Percentiles rank a stretch among this genome's conserved stretches.
Evolutionary conservation across 23 tunicate genomes (phyloP).

Genomic region (Pegea sp.): DNA sequence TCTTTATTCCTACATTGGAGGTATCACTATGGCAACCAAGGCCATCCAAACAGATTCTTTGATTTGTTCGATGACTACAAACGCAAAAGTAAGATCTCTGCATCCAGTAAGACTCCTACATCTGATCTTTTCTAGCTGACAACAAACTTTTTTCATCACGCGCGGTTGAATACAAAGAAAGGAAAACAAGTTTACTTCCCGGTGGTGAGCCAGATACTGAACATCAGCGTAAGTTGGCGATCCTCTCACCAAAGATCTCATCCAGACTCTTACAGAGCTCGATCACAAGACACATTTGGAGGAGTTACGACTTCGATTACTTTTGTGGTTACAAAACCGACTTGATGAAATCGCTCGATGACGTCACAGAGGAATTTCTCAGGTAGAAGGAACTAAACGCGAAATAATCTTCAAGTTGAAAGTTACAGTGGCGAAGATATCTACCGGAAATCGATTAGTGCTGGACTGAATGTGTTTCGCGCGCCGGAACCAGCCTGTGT

Average conservation of each 20-base stretch:
- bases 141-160: conserved; percentile 70
- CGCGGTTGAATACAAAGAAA: conserved; percentile 33
- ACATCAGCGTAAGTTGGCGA: conserved; percentile 18
- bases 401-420: too few species aligned
- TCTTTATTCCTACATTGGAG: conserved; percentile 13
- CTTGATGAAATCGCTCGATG: too few species aligned
- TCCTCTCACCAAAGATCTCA: too few species aligned
- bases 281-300: too few species aligned
- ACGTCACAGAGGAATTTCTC: too few species aligned
- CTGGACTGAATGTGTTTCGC: conserved; percentile 78
- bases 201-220: conserved; percentile 27
- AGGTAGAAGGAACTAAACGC: too few species aligned
- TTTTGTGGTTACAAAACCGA: conserved; percentile 71
- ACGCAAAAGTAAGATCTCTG: background rate
- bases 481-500: conserved; percentile 39
- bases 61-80: conserved; percentile 30
- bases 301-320: conserved; percentile 42
- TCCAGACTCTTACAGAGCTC: too few species aligned
- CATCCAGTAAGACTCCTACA: background rate
- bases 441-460: conserved; percentile 26
- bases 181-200: conserved; percentile 65
- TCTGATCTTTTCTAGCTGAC: conserved; percentile 30
- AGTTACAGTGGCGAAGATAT: conserved; percentile 57
- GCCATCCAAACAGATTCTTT: conserved; percentile 62
- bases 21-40: conserved; percentile 29